Conservation (phyloP, 1,140 invertebrate genomes). For the Centruroides vittatus region DNA sequence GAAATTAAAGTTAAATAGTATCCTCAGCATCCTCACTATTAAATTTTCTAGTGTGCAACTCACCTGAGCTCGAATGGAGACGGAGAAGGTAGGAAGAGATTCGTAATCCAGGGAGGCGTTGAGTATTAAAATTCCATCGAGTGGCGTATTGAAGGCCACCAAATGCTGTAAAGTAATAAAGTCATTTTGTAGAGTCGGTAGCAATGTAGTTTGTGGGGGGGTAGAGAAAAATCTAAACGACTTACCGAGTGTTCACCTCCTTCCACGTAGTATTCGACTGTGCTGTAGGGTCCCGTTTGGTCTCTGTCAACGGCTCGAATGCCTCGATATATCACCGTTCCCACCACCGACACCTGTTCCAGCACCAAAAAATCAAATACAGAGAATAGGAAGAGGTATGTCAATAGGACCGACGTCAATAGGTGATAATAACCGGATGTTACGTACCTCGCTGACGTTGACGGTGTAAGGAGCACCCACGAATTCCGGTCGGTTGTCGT, state of each 20-base stretch:
- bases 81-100: constrained; percentile 58
- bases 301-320: constrained; percentile 66
- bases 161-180: constrained; percentile 41
- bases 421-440: no score
- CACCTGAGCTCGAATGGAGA: constrained; percentile 48
- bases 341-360: constrained; percentile 53
- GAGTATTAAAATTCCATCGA: constrained; percentile 71
- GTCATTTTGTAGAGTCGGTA: not conserved
- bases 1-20: not conserved
- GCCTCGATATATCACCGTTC: constrained; percentile 60
- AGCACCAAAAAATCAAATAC: constrained; percentile 4
- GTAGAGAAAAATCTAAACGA: not conserved
- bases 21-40: no score
- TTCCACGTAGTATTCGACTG: constrained; percentile 67
- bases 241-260: constrained; percentile 52
- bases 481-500: constrained; percentile 76
- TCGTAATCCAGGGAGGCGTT: constrained; percentile 71
- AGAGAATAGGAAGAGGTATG: no score
- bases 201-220: no score
- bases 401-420: no score
- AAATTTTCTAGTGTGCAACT: no score
- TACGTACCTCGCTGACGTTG: constrained; percentile 59
- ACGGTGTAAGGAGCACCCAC: constrained; percentile 61
- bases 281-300: constrained; percentile 76
- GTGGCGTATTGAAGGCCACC: constrained; percentile 63